phyloP scores from a whole-genome alignment of 2,113 vertebrate genomes.

The Chaetorhynchus papuensis region DNA sequence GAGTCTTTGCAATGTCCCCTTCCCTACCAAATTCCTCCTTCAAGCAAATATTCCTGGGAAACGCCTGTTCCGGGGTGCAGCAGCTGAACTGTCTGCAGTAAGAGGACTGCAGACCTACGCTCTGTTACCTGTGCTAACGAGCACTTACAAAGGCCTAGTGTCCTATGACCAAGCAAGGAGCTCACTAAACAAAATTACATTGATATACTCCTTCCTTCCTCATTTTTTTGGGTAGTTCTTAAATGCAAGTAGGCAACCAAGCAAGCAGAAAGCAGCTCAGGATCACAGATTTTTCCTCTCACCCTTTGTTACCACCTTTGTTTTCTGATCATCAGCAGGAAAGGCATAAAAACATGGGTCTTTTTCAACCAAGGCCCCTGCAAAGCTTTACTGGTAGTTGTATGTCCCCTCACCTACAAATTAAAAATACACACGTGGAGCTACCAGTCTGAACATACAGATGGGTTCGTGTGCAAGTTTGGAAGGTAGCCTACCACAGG shows the following conservation, averaged over 20 bases:
- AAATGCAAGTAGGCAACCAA: background rate
- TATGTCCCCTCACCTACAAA: background rate
- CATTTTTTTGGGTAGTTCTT: background rate
- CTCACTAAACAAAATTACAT: background rate
- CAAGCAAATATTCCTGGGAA: background rate
- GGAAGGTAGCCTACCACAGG: background rate
- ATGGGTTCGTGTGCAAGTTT: background rate
- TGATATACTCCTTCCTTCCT: background rate
- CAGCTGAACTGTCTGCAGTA: background rate
- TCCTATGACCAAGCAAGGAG: background rate
- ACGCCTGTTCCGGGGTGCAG: background rate
- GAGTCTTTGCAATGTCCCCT: background rate
- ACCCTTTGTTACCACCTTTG: background rate
- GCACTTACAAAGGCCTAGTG: background rate
- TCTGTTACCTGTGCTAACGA: fast-evolving
- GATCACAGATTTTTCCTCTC: background rate
- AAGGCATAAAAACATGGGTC: fast-evolving
- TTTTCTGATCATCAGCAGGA: background rate
- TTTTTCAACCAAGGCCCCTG: background rate
- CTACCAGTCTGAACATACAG: background rate
- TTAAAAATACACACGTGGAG: background rate
- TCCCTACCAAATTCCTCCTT: background rate
- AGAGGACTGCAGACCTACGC: background rate
- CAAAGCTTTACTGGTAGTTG: background rate
- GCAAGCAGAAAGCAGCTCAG: background rate